Evolutionary conservation across 35 echinoderm and acorn worm species (phyloP).

Genomic region (Lytechinus variegatus): DNA sequence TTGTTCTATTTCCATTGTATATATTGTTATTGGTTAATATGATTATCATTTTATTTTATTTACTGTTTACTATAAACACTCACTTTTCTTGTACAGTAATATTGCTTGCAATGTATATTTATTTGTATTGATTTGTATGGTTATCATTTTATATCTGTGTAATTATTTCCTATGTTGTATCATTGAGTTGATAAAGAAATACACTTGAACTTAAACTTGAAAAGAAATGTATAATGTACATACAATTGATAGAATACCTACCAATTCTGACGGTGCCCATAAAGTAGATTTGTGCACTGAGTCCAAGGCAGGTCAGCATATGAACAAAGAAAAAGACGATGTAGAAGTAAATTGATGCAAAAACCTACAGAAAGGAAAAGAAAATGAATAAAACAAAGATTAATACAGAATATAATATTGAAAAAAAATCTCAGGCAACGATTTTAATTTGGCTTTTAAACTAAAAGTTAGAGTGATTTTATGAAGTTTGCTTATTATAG

Average conservation of each 20-base stretch:
- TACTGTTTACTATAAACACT: background rate
- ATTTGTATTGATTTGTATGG: too few species aligned
- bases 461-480: too few species aligned
- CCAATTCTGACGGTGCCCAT: slow-evolving; percentile 77
- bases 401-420: too few species aligned
- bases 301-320: slow-evolving; percentile 60
- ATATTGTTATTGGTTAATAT: too few species aligned
- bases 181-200: too few species aligned
- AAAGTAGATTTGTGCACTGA: slow-evolving; percentile 82
- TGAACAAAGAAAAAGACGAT: slow-evolving; percentile 71
- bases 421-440: too few species aligned
- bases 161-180: too few species aligned
- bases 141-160: too few species aligned
- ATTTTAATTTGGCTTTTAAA: too few species aligned
- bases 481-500: too few species aligned
- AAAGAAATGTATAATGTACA: background rate
- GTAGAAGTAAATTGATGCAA: slow-evolving; percentile 58
- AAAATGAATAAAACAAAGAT: background rate
- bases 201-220: background rate
- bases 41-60: background rate
- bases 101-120: too few species aligned
- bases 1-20: too few species aligned
- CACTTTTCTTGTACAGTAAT: background rate
- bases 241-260: slow-evolving; percentile 19
- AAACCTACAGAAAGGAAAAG: slow-evolving; percentile 57